Evolutionary conservation across 2,888 invertebrate genomes (phyloP).

Genomic region (Caenorhabditis sp.): DNA sequence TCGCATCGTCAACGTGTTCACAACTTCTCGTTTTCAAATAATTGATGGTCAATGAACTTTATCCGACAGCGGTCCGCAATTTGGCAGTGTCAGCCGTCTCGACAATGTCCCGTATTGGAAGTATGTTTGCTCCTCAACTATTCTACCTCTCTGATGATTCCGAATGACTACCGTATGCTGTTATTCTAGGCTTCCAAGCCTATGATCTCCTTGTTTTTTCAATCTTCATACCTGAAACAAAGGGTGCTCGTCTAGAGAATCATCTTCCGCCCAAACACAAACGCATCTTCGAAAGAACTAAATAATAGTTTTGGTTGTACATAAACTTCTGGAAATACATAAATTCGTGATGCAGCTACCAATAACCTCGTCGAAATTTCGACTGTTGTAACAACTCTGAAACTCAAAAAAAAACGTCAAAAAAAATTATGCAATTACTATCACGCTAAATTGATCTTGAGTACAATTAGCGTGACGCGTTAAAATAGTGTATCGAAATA

Average conservation of each 20-base stretch:
- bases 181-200: conserved; percentile 18
- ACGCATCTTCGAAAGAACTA: conserved; percentile 37
- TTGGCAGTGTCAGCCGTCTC: conserved; percentile 53
- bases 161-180: conserved; percentile 30
- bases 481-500: no score
- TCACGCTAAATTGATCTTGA: no score
- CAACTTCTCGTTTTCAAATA: background rate
- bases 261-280: conserved; percentile 46
- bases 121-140: conserved; percentile 59
- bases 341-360: no score
- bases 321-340: no score
- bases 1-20: no score
- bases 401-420: no score
- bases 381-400: no score
- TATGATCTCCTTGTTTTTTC: conserved; percentile 25
- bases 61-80: conserved; percentile 63
- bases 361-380: no score
- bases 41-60: conserved; percentile 30
- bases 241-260: conserved; percentile 33
- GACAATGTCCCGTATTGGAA: conserved; percentile 53
- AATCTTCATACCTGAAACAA: conserved; percentile 39
- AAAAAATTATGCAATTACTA: no score
- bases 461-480: no score
- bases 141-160: conserved; percentile 49
- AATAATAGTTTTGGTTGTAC: no score